Conservation (phyloP, 2,888 invertebrate species). For the Campaea margaritaria region DNA sequence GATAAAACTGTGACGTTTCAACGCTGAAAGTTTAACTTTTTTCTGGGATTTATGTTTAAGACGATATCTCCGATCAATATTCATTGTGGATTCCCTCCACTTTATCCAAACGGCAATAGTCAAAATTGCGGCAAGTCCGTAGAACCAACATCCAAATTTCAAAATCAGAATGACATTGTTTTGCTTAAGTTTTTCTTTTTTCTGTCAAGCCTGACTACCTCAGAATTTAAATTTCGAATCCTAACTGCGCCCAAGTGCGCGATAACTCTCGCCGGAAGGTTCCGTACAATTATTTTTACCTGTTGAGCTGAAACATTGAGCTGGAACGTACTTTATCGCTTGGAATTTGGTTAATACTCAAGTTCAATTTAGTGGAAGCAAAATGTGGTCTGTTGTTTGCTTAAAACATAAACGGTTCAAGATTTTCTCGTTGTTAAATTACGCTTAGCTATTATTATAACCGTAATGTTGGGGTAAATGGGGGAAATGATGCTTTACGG, state of each 20-base stretch:
- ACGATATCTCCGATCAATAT: too few relatives aligned
- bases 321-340: constrained; percentile 53
- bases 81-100: too few relatives aligned
- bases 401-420: constrained; percentile 39
- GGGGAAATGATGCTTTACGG: constrained; percentile 39
- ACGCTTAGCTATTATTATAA: constrained; percentile 41
- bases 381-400: constrained; percentile 51
- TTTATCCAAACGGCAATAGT: too few relatives aligned
- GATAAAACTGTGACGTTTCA: too few relatives aligned
- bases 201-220: constrained; percentile 29
- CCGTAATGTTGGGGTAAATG: constrained; percentile 42
- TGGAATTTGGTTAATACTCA: constrained; percentile 61
- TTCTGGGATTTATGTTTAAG: too few relatives aligned
- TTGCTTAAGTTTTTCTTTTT: too few relatives aligned
- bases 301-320: constrained; percentile 56
- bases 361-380: constrained; percentile 57
- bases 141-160: too few relatives aligned
- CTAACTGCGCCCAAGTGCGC: too few relatives aligned
- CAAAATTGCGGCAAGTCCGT: too few relatives aligned
- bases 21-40: too few relatives aligned
- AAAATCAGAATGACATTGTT: too few relatives aligned
- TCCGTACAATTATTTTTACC: constrained; percentile 63
- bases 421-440: constrained; percentile 40
- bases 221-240: too few relatives aligned
- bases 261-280: constrained; percentile 43